Percentiles rank a stretch among this genome's conserved stretches.
phyloP scores from a whole-genome alignment of 2,797 vertebrate species.

The Cuculus canorus region DNA sequence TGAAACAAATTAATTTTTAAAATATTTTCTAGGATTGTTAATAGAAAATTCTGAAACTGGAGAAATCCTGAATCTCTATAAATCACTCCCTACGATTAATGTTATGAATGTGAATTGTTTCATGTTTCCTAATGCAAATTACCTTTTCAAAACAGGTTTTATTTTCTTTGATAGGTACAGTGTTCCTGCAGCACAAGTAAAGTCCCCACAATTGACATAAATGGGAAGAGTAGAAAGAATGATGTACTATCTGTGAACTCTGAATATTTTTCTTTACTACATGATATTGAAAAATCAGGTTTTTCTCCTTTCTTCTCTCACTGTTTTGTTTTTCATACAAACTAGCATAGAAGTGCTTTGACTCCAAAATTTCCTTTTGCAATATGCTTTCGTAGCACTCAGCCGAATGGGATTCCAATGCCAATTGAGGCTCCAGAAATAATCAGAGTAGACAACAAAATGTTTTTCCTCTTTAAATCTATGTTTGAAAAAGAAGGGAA shows the following conservation, averaged over 20 bases:
- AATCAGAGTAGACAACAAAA: neutral
- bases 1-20: neutral
- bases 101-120: neutral
- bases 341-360: neutral
- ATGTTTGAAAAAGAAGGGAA: neutral
- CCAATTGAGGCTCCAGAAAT: neutral
- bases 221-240: neutral
- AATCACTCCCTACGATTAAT: neutral
- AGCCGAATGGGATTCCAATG: neutral
- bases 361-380: neutral
- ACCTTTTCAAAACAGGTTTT: neutral
- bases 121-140: neutral
- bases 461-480: neutral
- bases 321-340: neutral
- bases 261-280: neutral
- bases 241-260: neutral
- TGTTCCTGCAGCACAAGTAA: neutral
- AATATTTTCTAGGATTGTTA: neutral
- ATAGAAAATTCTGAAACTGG: neutral
- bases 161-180: neutral
- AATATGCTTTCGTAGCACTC: neutral
- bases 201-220: neutral
- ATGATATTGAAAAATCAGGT: neutral
- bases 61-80: neutral
- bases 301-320: neutral